Base-by-base conservation (phyloP, 2,113 vertebrate genomes). In the Phyllostomus hastatus region DNA sequence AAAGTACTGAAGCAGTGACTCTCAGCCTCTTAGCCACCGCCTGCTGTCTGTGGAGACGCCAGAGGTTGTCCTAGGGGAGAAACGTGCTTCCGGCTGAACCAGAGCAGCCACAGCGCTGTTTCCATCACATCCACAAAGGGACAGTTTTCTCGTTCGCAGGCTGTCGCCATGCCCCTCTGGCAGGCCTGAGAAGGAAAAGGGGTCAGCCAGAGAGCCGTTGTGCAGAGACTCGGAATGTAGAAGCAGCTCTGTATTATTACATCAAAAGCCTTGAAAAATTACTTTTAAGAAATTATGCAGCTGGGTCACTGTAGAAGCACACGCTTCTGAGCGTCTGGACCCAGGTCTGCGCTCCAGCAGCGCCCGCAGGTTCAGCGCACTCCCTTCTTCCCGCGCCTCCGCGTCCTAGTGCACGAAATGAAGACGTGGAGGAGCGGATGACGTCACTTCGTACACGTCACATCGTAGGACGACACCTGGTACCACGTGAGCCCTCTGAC, bases 391-490 rank as follows among this genome's bases (percentile, higher is more conserved):
- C 46, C 46, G 1, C 26, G 9, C 38, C 88, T 92, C 17, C 4
- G 48, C 17, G 79, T 89, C 69, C 66, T 46, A 0, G 4, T 28
- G 20, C n/a, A 2, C 24, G 33, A 70, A 72, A 64, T 15, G 26
- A 46, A 52, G 12, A 5, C 15, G n/a, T 4, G 4, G 2, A 3
- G 28, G 16, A 0, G 4, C 54, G 10, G 20, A 22, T 38, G 9
- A 20, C 43, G 16, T 10, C 1, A 85, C 16, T 20, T 31, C 43
- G 24, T 1, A 4, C 4, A 22, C 4, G 0, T 6, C 57, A 11
- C 22, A 50, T 33, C 17, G 16, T 2, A 38, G 28, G 84, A 66
- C 66, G 7, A 41, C 1, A 33, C 17, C 43, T 22, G 46, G 41
- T 1, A 28, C 26, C 9, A 0, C 35, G 24, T 24, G 52, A 83